phyloP scores from a whole-genome alignment of 1,140 invertebrate genomes.

The Drosophila pectinifera region DNA sequence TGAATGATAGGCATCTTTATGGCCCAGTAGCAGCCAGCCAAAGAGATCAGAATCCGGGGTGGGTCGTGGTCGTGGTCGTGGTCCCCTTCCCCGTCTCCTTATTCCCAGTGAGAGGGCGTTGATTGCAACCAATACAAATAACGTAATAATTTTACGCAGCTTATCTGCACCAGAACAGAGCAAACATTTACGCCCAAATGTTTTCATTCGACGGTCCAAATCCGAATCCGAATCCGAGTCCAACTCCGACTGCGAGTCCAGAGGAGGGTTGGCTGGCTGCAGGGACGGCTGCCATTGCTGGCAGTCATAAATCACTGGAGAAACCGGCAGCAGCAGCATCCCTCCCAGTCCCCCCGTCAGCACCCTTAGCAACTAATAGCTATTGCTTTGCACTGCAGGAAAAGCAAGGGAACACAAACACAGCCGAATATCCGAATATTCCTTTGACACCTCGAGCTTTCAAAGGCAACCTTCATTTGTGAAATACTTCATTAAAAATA shows the following conservation, averaged over 20 bases:
- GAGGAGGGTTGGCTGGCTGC: not conserved
- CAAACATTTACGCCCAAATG: conserved; percentile 85
- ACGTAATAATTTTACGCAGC: conserved; percentile 84
- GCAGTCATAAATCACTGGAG: conserved; percentile 70
- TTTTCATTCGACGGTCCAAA: conserved; percentile 65
- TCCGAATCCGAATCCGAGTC: conserved; percentile 1
- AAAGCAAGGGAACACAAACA: not conserved
- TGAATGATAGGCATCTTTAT: conserved; percentile 84
- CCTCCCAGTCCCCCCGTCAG: not conserved
- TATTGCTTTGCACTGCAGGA: conserved; percentile 12
- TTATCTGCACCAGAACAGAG: conserved; percentile 84
- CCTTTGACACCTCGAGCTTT: no score
- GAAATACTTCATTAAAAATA: not conserved
- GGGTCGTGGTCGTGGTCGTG: not conserved
- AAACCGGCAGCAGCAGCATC: conserved; percentile 27
- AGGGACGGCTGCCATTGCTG: conserved; percentile 65
- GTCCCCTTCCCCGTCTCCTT: no score
- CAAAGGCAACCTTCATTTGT: no score
- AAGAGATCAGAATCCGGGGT: conserved; percentile 15
- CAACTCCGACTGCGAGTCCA: no score
- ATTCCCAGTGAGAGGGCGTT: conserved; percentile 58
- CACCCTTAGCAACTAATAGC: conserved; percentile 1
- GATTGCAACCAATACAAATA: conserved; percentile 84
- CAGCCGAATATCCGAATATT: no score
- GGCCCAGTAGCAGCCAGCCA: conserved; percentile 44